phyloP scores from a whole-genome alignment of 2,888 invertebrate species.

The Caenorhabditis becei region DNA sequence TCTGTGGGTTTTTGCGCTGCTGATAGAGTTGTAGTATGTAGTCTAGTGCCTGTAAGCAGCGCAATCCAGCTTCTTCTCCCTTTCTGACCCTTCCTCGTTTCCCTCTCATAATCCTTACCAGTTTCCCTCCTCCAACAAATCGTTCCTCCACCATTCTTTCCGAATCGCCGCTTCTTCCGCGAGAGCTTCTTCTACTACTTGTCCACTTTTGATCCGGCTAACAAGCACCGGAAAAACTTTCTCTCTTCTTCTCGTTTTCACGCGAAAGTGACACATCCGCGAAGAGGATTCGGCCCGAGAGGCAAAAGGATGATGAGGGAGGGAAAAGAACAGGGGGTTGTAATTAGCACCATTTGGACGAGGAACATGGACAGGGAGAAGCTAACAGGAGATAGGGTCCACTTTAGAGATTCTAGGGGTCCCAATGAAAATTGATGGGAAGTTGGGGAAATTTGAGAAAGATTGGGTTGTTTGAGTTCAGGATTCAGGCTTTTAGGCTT shows the following conservation, averaged over 20 bases:
- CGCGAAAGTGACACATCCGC: conserved; percentile 10
- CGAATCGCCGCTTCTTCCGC: conserved; percentile 2
- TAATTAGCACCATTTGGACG: neutral
- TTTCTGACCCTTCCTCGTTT: neutral
- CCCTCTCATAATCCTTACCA: neutral
- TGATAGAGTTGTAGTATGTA: too few species aligned
- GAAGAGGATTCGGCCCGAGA: neutral
- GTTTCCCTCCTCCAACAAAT: neutral
- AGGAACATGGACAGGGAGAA: neutral
- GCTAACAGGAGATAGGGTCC: too few species aligned
- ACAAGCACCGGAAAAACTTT: neutral
- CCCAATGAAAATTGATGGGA: neutral
- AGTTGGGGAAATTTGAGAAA: too few species aligned
- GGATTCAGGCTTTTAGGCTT: too few species aligned
- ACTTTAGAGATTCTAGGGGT: too few species aligned
- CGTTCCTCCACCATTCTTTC: neutral
- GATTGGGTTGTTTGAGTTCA: too few species aligned
- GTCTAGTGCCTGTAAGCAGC: too few species aligned
- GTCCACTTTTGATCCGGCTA: conserved; percentile 3
- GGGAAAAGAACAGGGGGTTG: neutral
- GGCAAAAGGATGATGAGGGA: neutral
- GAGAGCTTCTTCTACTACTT: conserved; percentile 4
- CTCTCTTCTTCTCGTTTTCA: conserved; percentile 1
- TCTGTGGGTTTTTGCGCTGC: too few species aligned
- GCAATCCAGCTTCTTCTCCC: too few species aligned